Base-by-base conservation (phyloP, 1,140 invertebrate species). In the Halictus rubicundus region DNA sequence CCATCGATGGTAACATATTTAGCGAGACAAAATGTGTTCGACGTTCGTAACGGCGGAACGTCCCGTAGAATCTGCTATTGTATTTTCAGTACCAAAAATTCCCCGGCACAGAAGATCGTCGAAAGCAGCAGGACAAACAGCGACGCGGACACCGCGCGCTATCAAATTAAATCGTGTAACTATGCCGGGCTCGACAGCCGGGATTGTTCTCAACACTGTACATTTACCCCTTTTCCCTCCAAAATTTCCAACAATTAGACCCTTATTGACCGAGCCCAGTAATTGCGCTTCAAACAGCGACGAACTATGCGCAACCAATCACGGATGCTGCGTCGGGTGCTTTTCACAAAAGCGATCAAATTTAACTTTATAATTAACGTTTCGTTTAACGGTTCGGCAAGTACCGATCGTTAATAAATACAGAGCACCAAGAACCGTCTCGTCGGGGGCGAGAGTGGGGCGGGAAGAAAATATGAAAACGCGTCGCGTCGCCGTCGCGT, bases 351-450 rank as follows among this genome's bases (percentile, higher is more conserved):
- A 8, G 7, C 27, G 60, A 63, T 19, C 60, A 32, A 63, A 21
- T 32, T 63, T 63, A 63, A 63, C 32, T 32, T 37, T 27, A 63
- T 63, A 63, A 63, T 63, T 37, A 63, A 63, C 27, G 32, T 63
- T 37, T 21, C 60, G 9, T 63, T 63, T 63, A 63, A 21, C 60
- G 32, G 6, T 32, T 32, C 60, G 60, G 27, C 32, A 21, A 63
- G 9, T 57, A 27, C 27, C 27, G 60, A 16, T 61, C 14, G 27
- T 7, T 32, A 32, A 61, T 61, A 19, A 32, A 61, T 32, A 19
- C 16, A 8, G 1, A 7, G 27, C 25, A 14, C 5, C 5, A 16
- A 32, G 25, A 52, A 52, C 49, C 60, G 23, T 10, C 59, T 14
- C 9, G n/a, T n/a, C n/a, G 12, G 25, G 23, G 1, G 57, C 16